Evolutionary conservation across 2,888 invertebrate species (phyloP).

Genomic region (Drosophila paracracens): DNA sequence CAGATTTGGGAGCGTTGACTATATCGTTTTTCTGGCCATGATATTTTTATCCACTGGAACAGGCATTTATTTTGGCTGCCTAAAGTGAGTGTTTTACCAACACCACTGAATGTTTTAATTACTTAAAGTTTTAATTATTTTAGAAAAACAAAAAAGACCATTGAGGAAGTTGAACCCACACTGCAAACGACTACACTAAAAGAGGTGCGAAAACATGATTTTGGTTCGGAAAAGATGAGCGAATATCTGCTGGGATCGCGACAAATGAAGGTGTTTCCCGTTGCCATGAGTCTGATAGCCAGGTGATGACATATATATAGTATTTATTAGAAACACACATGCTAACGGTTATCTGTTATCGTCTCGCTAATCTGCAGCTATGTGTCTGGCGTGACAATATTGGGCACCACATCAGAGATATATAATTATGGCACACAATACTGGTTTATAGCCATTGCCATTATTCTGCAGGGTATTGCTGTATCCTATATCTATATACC

Average conservation of each 20-base stretch:
- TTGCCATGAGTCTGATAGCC: slow-evolving; percentile 94
- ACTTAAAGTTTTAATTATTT: background rate
- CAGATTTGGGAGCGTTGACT: slow-evolving; percentile 86
- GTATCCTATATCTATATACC: slow-evolving; percentile 91
- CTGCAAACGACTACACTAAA: slow-evolving; percentile 35
- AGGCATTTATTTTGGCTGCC: slow-evolving; percentile 88
- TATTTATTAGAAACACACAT: background rate
- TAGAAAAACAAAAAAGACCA: slow-evolving; percentile 58
- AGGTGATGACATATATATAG: slow-evolving; percentile 86
- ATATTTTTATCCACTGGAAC: slow-evolving; percentile 90
- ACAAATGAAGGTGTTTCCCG: slow-evolving; percentile 91
- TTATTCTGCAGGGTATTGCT: slow-evolving; percentile 88
- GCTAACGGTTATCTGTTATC: slow-evolving; percentile 30
- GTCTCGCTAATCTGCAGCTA: slow-evolving; percentile 87
- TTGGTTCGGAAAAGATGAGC: slow-evolving; percentile 86
- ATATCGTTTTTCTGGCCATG: slow-evolving; percentile 90
- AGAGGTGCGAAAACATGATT: slow-evolving; percentile 67
- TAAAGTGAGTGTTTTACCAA: slow-evolving; percentile 70
- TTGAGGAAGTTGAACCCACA: slow-evolving; percentile 55
- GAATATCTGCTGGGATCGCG: slow-evolving; percentile 92
- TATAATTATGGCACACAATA: slow-evolving; percentile 95
- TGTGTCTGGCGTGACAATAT: slow-evolving; percentile 94
- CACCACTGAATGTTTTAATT: background rate
- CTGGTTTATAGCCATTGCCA: slow-evolving; percentile 90
- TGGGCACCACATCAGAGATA: slow-evolving; percentile 94